phyloP scores from a whole-genome alignment of 2,797 vertebrate species.

The Parotocinclus haroldoi region DNA sequence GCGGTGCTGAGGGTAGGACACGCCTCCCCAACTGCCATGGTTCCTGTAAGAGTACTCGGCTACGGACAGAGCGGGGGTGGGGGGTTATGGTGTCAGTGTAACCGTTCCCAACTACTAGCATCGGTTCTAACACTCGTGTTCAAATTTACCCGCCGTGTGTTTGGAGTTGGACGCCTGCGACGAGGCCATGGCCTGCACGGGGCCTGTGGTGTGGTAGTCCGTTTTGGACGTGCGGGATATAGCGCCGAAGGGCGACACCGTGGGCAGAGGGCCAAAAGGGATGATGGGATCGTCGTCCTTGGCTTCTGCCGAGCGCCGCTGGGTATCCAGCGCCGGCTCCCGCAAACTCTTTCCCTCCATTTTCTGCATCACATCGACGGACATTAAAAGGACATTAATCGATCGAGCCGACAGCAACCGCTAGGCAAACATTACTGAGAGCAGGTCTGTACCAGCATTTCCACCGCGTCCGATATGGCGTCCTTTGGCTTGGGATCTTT shows the following conservation, averaged over 20 bases:
- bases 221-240: conserved; percentile 96
- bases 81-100: no score
- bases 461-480: conserved; percentile 80
- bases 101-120: not conserved
- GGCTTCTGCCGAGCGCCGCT: conserved; percentile 84
- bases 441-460: conserved; percentile 85
- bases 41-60: conserved; percentile 87
- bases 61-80: conserved; percentile 42
- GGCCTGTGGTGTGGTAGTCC: conserved; percentile 87
- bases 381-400: not conserved
- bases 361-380: conserved; percentile 67
- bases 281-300: conserved; percentile 97
- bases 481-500: conserved; percentile 99
- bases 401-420: no score
- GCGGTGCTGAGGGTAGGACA: conserved; percentile 87
- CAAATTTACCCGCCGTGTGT: conserved; percentile 66
- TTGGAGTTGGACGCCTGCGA: conserved; percentile 73
- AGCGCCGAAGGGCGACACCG: conserved; percentile 94
- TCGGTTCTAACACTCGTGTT: not conserved
- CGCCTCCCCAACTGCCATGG: conserved; percentile 82
- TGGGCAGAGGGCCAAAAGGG: conserved; percentile 93
- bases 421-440: no score
- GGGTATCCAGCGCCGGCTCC: conserved; percentile 88
- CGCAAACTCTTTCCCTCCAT: conserved; percentile 85
- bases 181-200: conserved; percentile 84